Evolutionary conservation across 2,888 invertebrate genomes (phyloP).

Genomic region (Sabatieria punctata): DNA sequence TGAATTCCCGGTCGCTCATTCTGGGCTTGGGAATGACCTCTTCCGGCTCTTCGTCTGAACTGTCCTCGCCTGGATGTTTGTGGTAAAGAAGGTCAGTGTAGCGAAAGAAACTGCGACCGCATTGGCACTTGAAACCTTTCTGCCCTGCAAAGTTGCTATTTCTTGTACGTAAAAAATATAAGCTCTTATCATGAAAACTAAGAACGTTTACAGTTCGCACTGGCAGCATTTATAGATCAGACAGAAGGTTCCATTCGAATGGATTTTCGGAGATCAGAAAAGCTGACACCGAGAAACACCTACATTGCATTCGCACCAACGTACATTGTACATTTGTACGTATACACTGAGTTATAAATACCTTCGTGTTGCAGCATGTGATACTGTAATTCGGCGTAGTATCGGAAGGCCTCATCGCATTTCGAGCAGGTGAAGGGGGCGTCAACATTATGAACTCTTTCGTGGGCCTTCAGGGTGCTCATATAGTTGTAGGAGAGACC

Average conservation of each 20-base stretch:
- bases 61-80: constrained; percentile 22
- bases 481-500: constrained; percentile 29
- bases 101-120: constrained; percentile 26
- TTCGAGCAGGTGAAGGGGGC: constrained; percentile 19
- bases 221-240: no score
- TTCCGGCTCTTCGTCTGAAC: background rate
- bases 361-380: constrained; percentile 2
- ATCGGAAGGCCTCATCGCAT: background rate
- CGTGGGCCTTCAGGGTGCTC: constrained; percentile 29
- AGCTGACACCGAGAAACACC: no score
- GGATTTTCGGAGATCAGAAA: no score
- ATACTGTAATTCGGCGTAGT: constrained; percentile 3
- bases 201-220: no score
- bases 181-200: no score
- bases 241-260: no score
- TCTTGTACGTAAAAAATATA: no score
- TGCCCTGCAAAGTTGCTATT: constrained; percentile 8
- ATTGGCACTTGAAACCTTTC: constrained; percentile 28
- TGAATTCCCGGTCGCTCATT: constrained; percentile 24
- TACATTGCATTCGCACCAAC: no score
- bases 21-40: no score
- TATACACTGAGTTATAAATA: no score
- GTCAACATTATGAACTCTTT: constrained; percentile 25
- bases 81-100: constrained; percentile 30
- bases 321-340: no score